Percentiles rank a stretch among this genome's conserved stretches.
These are phyloP conservation scores for Lophius americanus DNA, from an alignment of 2,797 vertebrate genomes.

Conservation along the genomic window DNA sequence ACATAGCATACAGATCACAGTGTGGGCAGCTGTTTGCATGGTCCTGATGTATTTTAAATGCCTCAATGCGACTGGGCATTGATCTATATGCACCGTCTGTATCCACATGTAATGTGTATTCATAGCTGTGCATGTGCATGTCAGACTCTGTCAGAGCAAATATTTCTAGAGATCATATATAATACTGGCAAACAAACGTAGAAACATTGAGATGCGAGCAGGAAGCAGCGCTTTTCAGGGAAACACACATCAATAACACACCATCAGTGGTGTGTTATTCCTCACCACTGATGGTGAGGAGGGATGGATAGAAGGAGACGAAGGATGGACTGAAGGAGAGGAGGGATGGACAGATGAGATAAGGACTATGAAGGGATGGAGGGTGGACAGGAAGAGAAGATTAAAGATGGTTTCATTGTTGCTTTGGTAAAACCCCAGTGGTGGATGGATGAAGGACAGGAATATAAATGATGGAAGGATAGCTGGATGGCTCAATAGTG, in stretches of 20 bases:
- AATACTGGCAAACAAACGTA: slow-evolving; percentile 2
- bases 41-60: background rate
- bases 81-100: background rate
- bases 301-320: slow-evolving; percentile 7
- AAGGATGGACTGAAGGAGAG: slow-evolving; percentile 10
- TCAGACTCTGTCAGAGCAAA: background rate
- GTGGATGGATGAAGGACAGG: background rate
- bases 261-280: background rate
- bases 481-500: background rate
- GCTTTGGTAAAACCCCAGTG: background rate
- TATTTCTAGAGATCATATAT: no score
- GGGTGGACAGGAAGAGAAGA: slow-evolving; percentile 1
- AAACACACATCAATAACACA: slow-evolving; percentile 29
- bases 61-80: background rate
- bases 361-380: slow-evolving; percentile 12
- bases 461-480: slow-evolving; percentile 3
- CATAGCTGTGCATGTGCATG: background rate
- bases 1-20: no score
- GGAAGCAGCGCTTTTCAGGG: slow-evolving; percentile 3
- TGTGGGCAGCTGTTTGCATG: background rate
- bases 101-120: background rate
- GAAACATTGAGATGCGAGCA: background rate
- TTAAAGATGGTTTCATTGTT: slow-evolving; percentile 11
- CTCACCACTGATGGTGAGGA: slow-evolving; percentile 8
- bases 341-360: slow-evolving; percentile 16